Evolutionary conservation across 2,888 invertebrate genomes (phyloP).

Genomic region (Parascotia fuliginaria): DNA sequence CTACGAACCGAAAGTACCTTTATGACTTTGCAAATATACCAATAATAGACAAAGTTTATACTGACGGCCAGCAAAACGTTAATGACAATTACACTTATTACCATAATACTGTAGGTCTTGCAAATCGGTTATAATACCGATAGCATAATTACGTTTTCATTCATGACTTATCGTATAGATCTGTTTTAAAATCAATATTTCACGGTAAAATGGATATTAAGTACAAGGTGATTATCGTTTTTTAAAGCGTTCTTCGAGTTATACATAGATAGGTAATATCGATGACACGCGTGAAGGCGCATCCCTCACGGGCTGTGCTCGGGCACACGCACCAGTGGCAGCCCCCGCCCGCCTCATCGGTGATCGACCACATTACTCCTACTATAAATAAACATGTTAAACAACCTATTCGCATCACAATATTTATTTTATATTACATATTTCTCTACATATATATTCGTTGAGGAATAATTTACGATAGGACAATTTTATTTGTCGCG

Average conservation of each 20-base stretch:
- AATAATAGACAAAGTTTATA: too few species aligned
- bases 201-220: slow-evolving; percentile 29
- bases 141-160: too few species aligned
- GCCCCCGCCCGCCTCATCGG: slow-evolving; percentile 50
- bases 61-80: too few species aligned
- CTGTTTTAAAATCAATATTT: slow-evolving; percentile 9
- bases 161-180: neutral
- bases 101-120: too few species aligned
- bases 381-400: slow-evolving; percentile 66
- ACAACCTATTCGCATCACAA: slow-evolving; percentile 7
- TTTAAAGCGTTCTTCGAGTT: slow-evolving; percentile 22
- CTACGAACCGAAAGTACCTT: too few species aligned
- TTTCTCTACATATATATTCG: too few species aligned
- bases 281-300: slow-evolving; percentile 66
- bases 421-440: neutral
- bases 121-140: too few species aligned
- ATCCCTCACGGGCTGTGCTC: slow-evolving; percentile 48
- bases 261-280: slow-evolving; percentile 38
- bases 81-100: too few species aligned
- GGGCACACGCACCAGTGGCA: slow-evolving; percentile 73
- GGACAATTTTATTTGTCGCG: too few species aligned
- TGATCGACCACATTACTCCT: slow-evolving; percentile 50
- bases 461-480: too few species aligned
- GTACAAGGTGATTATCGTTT: slow-evolving; percentile 4
- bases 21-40: too few species aligned